Evolutionary conservation across 2,888 invertebrate species (phyloP).

Genomic region (Heteromyza rotundicornis): DNA sequence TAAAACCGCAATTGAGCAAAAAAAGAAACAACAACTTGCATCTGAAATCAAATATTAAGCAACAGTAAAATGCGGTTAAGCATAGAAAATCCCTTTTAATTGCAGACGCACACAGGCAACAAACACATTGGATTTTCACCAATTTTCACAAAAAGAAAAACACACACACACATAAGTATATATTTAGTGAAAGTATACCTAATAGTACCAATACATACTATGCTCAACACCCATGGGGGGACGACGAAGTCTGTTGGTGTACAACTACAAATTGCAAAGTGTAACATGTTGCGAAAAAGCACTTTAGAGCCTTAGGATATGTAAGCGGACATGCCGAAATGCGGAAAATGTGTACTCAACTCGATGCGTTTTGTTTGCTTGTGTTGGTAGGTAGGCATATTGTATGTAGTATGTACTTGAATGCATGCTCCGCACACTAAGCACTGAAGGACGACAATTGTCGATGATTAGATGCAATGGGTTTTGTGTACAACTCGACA

Average conservation of each 20-base stretch:
- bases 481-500: neutral
- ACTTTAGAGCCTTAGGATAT: neutral
- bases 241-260: too few species aligned
- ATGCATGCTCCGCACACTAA: neutral
- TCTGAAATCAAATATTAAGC: conserved; percentile 25
- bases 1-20: too few species aligned
- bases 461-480: neutral
- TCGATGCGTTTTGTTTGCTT: too few species aligned
- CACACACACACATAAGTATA: too few species aligned
- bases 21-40: too few species aligned
- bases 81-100: conserved; percentile 54
- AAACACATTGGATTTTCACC: too few species aligned
- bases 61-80: conserved; percentile 52
- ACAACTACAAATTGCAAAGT: too few species aligned
- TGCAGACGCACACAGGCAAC: conserved; percentile 39
- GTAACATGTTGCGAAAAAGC: neutral
- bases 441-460: neutral
- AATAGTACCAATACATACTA: too few species aligned
- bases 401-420: neutral
- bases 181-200: too few species aligned
- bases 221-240: too few species aligned
- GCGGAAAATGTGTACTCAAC: too few species aligned
- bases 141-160: too few species aligned
- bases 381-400: neutral
- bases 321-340: neutral